Evolutionary conservation across 2,888 invertebrate species (phyloP), one percentile per base, ranked within the genome.

Genomic region (Drosophila seclusa): DNA sequence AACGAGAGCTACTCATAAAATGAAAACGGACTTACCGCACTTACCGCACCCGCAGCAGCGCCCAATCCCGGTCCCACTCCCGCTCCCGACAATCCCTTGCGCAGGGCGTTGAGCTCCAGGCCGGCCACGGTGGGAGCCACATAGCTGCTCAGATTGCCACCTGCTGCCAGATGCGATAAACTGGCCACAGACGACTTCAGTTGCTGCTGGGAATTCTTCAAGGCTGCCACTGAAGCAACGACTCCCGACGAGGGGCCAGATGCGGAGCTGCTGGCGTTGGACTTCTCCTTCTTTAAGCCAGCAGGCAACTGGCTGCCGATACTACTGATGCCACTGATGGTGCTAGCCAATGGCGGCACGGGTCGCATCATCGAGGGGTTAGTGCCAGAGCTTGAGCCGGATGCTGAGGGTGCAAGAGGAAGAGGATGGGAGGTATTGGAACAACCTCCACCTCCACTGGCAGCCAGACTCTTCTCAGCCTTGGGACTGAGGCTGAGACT

Each of bases 341-440:
- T 65, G 53, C 94, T 94, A 79, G 93, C 89, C 62, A 93, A 91
- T 13, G 94, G 93, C 87, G 95, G 94, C 36, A 94, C 89, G 32
- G 93, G 93, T 27, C 68, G 76, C 69, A 81, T 81, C 77, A 88
- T 73, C 1, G 83, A n/a, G 1, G 82, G 68, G 68, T 59, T 68
- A 4, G 27, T 21, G 48, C 50, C 50, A 10, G 64, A 29, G 29
- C 54, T 50, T 4, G 54, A 53, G 1, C 59, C 42, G 1, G 62
- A 42, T 32, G 48, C 48, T 31, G 16, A 38, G 11, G 74, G 8
- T 5, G 58, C 16, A 27, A 77, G 18, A 21, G 78, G 49, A n/a
- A 73, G 36, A 1, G 42, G 4, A 32, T 57, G 38, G n/a, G 54
- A 27, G 4, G 52, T 2, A 54, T 27, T 66, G n/a, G 76, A 50